Evolutionary conservation across 2,113 vertebrate species (phyloP), one percentile per base, ranked within the genome.

Genomic region (Artemisiospiza belli): DNA sequence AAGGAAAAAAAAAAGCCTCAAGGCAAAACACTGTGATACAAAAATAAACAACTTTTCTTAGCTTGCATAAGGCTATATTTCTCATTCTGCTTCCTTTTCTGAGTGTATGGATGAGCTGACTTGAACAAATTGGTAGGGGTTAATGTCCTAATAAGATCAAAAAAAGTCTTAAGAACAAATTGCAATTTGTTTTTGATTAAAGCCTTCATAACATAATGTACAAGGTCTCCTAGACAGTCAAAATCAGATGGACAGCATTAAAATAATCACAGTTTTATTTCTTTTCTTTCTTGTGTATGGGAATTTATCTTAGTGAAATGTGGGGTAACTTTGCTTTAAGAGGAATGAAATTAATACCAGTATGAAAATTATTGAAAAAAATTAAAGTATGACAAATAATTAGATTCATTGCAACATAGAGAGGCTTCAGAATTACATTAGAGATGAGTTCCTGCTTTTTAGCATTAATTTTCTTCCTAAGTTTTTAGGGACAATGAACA

Each of bases 1-100:
- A 92, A 78, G 11, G 39, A n/a, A 55, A 72, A 94, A 94, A 94
- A 91, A 70, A 92, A 80, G 68, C 75, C 82, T 70, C 55, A 54
- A 78, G 54, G 68, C 68, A 94, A 92, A 95, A 89, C 47, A 49
- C 44, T 58, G 4, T 70, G 64, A 72, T 72, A 64, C 52, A 92
- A 88, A 92, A 86, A 59, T 31, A 93, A 52, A 17, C 37, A 18
- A 12, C 59, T 79, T 77, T 77, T 72, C 49, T 89, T 79, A 55
- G 43, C 79, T 78, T 30, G 2, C 12, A 21, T 52, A 43, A 83
- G 52, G 70, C 81, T 83, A 6, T 39, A 70, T 72, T 93, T 93
- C 78, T 90, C 72, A 75, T 93, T 83, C 68, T 80, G 3, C 47
- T 85, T 90, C 35, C 17, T 83, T 77, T 91, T 59, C 64, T 68